Evolutionary conservation across 2,888 invertebrate genomes (phyloP), one percentile per base, ranked within the genome.

Genomic region (Lordiphosa andalusiaca): DNA sequence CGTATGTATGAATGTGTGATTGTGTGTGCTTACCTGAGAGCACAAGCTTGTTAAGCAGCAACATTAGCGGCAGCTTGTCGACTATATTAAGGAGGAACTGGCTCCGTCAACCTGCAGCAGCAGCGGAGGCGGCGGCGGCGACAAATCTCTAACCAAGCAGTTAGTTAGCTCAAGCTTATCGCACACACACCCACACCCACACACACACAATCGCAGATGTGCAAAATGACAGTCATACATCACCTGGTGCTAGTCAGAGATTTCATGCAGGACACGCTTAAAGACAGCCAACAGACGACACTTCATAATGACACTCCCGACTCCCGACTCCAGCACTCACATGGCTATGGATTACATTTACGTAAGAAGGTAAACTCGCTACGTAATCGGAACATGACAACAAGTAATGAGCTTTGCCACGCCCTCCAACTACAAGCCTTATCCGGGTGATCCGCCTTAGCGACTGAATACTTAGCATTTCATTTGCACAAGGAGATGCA

Each of bases 181-280:
- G 48, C 71, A 67, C 62, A 75, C 60, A 75, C 58, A 53, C n/a
- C 53, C 48, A 59, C 33, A 38, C 63, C 62, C 58, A 59, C 66
- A 58, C 38, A 36, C 48, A 66, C 48, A 53, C 52, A 53, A 59
- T 66, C 67, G 55, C 49, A 49, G 42, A 52, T 59, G 59, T 53
- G 59, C 66, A 59, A 77, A 80, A 76, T 77, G 76, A 66, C 84
- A 76, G 71, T 66, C 81, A 83, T 77, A 80, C 68, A 83, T 77
- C 76, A 62, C 19, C 50, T 42, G 25, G 40, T 35, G 19, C 16
- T 19, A 59, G 42, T 48, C 25, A 40, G 12, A 19, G 35, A 46
- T 40, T 35, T 30, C 37, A 35, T 35, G 47, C 6, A 46, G 16
- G 25, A 53, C 40, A 39, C 53, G 44, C 49, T 48, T 53, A 54